Conservation (phyloP, 2,797 vertebrate genomes). For the Mus caroli region DNA sequence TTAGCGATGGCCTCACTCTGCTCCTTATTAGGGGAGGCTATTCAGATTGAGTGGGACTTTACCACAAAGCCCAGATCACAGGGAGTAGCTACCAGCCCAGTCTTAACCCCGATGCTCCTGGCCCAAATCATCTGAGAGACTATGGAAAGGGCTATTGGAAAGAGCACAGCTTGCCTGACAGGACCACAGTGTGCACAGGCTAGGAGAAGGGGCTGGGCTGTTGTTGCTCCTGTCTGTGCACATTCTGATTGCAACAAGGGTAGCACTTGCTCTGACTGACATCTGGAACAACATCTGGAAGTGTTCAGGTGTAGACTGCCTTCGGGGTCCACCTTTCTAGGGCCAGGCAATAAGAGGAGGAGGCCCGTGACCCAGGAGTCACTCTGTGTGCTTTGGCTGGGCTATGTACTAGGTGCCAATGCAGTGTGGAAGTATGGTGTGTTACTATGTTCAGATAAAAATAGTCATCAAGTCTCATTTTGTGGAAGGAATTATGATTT, state of each 20-base stretch:
- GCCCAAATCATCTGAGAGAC: neutral
- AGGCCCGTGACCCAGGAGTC: neutral
- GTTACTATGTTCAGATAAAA: conserved; percentile 33
- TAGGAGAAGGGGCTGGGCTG: neutral
- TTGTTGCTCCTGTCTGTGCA: neutral
- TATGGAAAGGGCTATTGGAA: neutral
- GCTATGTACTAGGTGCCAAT: neutral
- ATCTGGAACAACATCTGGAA: conserved; percentile 43
- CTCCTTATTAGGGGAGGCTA: conserved; percentile 23
- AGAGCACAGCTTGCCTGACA: neutral
- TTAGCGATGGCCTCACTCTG: neutral
- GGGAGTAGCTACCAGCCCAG: neutral
- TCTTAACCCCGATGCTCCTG: neutral
- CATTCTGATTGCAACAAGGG: neutral
- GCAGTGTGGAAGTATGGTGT: neutral
- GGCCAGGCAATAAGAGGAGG: neutral
- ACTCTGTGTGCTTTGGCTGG: neutral
- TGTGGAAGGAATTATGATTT: conserved; percentile 5
- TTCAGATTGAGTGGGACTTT: neutral
- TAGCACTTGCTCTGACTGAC: neutral
- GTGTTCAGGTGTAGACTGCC: neutral
- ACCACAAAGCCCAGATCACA: neutral
- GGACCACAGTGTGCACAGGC: neutral
- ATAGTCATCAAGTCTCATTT: neutral
- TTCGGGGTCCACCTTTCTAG: neutral